These are phyloP conservation scores for Phthorimaea operculella DNA, from an alignment of 1,140 invertebrate species.

Conservation along the genomic window DNA sequence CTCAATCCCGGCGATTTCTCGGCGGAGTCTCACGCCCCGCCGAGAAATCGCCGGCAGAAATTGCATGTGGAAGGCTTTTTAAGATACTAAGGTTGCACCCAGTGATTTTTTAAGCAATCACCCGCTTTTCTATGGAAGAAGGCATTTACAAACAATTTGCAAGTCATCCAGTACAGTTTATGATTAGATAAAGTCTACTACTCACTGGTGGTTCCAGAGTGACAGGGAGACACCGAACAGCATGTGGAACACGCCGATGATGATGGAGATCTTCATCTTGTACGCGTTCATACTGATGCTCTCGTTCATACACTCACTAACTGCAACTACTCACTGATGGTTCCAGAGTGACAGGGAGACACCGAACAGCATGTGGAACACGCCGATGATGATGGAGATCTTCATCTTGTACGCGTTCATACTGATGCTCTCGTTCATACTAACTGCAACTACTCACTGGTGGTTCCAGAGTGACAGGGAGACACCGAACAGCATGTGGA, in stretches of 20 bases:
- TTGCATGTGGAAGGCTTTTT: too few relatives aligned
- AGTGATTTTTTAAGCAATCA: too few relatives aligned
- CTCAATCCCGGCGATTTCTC: too few relatives aligned
- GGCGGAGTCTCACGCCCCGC: too few relatives aligned
- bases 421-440: slow-evolving; percentile 92
- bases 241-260: slow-evolving; percentile 93
- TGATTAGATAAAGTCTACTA: too few relatives aligned
- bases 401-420: slow-evolving; percentile 97
- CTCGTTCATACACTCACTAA: too few relatives aligned
- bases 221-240: slow-evolving; percentile 88
- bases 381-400: slow-evolving; percentile 92
- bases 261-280: slow-evolving; percentile 97
- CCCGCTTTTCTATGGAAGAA: too few relatives aligned
- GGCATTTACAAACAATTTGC: too few relatives aligned
- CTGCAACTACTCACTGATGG: slow-evolving; percentile 74
- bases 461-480: slow-evolving; percentile 84
- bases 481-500: slow-evolving; percentile 94
- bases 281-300: slow-evolving; percentile 93
- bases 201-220: slow-evolving; percentile 79
- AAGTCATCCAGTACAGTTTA: too few relatives aligned
- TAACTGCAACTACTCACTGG: slow-evolving; percentile 68
- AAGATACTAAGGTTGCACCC: too few relatives aligned
- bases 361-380: slow-evolving; percentile 93
- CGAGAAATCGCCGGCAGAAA: too few relatives aligned
- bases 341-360: slow-evolving; percentile 84